A percentile compares a stretch with the other conserved stretches of the same genome.
phyloP scores from a whole-genome alignment of 2,888 invertebrate species.

The Cremastobaeus sp. region DNA sequence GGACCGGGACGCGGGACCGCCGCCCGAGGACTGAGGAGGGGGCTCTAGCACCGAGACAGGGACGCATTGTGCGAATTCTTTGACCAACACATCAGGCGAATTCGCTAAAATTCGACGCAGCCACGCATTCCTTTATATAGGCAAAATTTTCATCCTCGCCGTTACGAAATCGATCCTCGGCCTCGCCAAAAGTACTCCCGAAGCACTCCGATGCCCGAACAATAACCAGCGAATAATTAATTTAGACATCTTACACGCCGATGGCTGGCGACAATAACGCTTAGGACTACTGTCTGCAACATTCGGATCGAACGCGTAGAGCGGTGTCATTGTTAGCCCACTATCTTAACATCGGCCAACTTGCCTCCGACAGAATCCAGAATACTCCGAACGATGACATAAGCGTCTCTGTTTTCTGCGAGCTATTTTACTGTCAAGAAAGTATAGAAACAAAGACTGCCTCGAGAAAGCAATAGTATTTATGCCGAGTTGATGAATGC shows the following conservation, averaged over 20 bases:
- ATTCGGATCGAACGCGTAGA: conserved; percentile 22
- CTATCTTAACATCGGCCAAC: conserved; percentile 30
- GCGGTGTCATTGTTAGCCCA: conserved; percentile 35
- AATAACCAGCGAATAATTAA: conserved; percentile 11
- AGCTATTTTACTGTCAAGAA: conserved; percentile 49
- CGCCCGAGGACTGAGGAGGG: conserved; percentile 64
- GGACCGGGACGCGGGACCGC: conserved; percentile 42
- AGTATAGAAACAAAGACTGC: conserved; percentile 50
- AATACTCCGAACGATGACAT: conserved; percentile 44
- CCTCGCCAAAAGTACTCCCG: conserved; percentile 11
- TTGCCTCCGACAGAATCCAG: conserved; percentile 38
- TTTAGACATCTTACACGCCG: conserved; percentile 4
- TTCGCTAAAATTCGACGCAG: conserved; percentile 23
- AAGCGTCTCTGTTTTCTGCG: conserved; percentile 47
- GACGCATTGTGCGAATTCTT: conserved; percentile 71
- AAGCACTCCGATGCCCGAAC: too few species aligned
- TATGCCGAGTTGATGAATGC: conserved; percentile 47
- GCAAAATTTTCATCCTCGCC: not conserved
- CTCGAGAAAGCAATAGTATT: conserved; percentile 47
- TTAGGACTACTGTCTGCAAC: conserved; percentile 15
- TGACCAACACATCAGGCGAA: conserved; percentile 20
- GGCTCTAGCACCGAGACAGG: conserved; percentile 77
- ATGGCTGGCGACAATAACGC: conserved; percentile 4
- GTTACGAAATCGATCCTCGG: conserved; percentile 8
- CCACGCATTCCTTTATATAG: conserved; percentile 3